Conservation (phyloP, 2,888 invertebrate species). For the Syrista parreyssii region DNA sequence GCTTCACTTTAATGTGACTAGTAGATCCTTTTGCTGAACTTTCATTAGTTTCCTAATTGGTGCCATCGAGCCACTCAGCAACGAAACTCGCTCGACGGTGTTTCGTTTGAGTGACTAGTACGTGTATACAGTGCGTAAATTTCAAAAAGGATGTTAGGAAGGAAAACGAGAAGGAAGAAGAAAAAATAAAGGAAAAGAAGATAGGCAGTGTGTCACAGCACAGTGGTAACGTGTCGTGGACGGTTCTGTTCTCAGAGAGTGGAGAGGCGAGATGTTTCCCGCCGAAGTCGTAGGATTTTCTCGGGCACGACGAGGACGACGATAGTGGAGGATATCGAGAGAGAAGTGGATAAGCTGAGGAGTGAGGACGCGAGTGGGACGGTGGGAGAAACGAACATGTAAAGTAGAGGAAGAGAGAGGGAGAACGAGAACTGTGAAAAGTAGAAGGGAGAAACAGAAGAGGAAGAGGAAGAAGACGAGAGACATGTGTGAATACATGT, state of each 20-base stretch:
- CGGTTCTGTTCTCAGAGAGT: background rate
- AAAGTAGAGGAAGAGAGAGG: conserved; percentile 5
- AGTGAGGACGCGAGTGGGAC: conserved; percentile 3
- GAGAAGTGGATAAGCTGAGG: conserved; percentile 1
- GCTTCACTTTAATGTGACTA: background rate
- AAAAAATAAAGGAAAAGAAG: background rate
- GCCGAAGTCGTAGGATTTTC: conserved; percentile 1
- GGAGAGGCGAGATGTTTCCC: background rate
- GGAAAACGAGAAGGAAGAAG: background rate
- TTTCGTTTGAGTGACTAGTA: background rate
- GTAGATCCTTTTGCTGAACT: background rate
- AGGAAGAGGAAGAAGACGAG: background rate
- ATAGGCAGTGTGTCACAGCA: background rate
- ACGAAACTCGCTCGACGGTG: background rate
- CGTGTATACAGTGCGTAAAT: background rate
- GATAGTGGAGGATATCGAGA: background rate
- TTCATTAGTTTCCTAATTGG: background rate
- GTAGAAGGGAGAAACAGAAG: conserved; percentile 2
- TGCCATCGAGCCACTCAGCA: background rate
- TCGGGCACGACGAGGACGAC: background rate
- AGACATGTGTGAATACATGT: conserved; percentile 7
- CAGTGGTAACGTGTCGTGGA: background rate
- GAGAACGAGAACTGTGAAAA: background rate
- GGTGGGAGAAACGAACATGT: background rate
- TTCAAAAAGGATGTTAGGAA: background rate